A percentile compares a stretch with the other conserved stretches of the same genome.
Conservation (phyloP, 2,797 vertebrate species). For the Hoplostethus atlanticus region DNA sequence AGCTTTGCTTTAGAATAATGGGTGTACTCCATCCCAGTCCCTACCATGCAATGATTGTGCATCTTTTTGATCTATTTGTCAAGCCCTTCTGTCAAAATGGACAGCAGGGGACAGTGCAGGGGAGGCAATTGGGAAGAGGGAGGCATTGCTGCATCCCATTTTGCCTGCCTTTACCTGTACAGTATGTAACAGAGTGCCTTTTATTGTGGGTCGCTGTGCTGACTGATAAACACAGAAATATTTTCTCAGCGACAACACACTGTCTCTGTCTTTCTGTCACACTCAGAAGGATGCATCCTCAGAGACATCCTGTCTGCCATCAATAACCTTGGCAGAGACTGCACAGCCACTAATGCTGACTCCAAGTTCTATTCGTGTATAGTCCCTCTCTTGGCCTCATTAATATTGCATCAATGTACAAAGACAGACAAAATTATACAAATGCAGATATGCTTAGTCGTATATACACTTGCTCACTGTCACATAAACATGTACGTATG, state of each 20-base stretch:
- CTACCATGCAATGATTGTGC: conserved; percentile 81
- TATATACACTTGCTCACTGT: conserved; percentile 12
- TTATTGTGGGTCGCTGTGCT: conserved; percentile 62
- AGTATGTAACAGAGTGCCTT: conserved; percentile 55
- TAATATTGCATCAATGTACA: conserved; percentile 38
- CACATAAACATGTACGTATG: neutral
- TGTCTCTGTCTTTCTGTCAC: conserved; percentile 59
- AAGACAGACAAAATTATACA: conserved; percentile 40
- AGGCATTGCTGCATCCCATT: conserved; percentile 56
- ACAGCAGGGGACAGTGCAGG: conserved; percentile 71
- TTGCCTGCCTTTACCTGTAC: conserved; percentile 26
- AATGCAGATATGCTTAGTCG: conserved; percentile 13
- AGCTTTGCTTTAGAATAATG: conserved; percentile 88
- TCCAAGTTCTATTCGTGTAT: conserved; percentile 56
- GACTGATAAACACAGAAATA: conserved; percentile 72
- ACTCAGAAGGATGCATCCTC: conserved; percentile 66
- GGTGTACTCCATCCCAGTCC: conserved; percentile 77
- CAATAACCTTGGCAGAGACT: conserved; percentile 70
- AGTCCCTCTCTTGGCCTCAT: conserved; percentile 11
- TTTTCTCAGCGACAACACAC: conserved; percentile 46
- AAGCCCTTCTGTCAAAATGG: conserved; percentile 74
- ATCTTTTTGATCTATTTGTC: conserved; percentile 81
- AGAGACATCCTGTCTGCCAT: conserved; percentile 72
- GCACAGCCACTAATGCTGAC: conserved; percentile 63
- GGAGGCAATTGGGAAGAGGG: conserved; percentile 57